Conservation (phyloP, 2,888 invertebrate species). For the Lypha dubia region DNA sequence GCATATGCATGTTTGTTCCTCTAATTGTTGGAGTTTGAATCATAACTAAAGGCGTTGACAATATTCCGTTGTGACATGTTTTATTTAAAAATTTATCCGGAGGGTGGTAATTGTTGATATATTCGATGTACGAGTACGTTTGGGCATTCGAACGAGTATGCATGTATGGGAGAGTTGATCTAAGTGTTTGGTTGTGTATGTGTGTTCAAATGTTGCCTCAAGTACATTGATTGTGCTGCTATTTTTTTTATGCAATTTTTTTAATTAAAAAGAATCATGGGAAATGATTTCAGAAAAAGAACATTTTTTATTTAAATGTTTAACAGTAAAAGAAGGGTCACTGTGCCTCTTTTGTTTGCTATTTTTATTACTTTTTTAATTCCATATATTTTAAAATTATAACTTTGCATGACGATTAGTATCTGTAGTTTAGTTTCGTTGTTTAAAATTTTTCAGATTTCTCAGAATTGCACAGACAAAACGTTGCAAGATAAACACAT, state of each 20-base stretch:
- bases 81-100: conserved; percentile 53
- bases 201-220: conserved; percentile 37
- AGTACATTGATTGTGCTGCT: conserved; percentile 43
- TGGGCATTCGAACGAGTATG: conserved; percentile 4
- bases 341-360: conserved; percentile 22
- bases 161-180: neutral
- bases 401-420: neutral
- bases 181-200: neutral
- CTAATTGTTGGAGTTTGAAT: conserved; percentile 59
- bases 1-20: conserved; percentile 28
- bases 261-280: conserved; percentile 55
- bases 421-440: neutral
- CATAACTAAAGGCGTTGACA: conserved; percentile 70
- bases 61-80: conserved; percentile 64
- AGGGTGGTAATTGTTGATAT: conserved; percentile 21
- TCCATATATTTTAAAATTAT: conserved; percentile 17
- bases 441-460: no score
- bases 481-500: no score
- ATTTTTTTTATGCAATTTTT: conserved; percentile 27
- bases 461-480: no score
- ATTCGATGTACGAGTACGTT: neutral
- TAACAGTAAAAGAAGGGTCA: conserved; percentile 6
- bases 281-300: conserved; percentile 33
- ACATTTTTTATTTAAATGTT: conserved; percentile 39
- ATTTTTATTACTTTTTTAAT: conserved; percentile 16